A percentile compares a stretch with the other conserved stretches of the same genome.
phyloP scores from a whole-genome alignment of 1,140 invertebrate genomes.

The Drosophila erecta region DNA sequence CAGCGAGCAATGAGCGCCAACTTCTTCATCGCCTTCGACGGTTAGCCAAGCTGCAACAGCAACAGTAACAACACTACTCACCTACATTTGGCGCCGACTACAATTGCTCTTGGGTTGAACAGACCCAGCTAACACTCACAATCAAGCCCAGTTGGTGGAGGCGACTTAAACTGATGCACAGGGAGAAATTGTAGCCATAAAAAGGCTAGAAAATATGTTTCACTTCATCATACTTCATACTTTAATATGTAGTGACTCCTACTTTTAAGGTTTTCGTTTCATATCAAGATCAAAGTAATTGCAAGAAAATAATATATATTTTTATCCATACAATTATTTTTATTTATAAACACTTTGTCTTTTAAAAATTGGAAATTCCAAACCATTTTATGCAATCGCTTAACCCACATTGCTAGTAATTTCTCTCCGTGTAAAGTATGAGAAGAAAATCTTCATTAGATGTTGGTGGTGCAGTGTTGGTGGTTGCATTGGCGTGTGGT shows the following conservation, averaged over 20 bases:
- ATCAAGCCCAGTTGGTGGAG: conserved; percentile 37
- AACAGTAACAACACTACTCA: conserved; percentile 62
- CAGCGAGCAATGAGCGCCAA: conserved; percentile 47
- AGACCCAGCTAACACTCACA: conserved; percentile 37
- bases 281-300: too few species aligned
- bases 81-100: conserved; percentile 78
- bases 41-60: conserved; percentile 58
- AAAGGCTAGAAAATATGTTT: not conserved
- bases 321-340: too few species aligned
- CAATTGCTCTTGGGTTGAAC: conserved; percentile 51
- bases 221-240: too few species aligned
- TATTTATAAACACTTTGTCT: too few species aligned
- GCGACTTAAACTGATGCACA: conserved; percentile 46
- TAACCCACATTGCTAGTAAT: not conserved
- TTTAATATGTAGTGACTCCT: not conserved
- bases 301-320: too few species aligned
- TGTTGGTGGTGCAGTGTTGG: conserved; percentile 30
- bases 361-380: too few species aligned
- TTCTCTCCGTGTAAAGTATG: conserved; percentile 7
- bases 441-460: conserved; percentile 56
- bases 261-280: too few species aligned
- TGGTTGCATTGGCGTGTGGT: conserved; percentile 63
- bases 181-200: not conserved
- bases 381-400: too few species aligned
- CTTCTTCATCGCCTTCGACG: conserved; percentile 25